These are phyloP conservation scores for Chlorodrepanis virens DNA, from an alignment of 2,113 vertebrate species.

Conservation along the genomic window DNA sequence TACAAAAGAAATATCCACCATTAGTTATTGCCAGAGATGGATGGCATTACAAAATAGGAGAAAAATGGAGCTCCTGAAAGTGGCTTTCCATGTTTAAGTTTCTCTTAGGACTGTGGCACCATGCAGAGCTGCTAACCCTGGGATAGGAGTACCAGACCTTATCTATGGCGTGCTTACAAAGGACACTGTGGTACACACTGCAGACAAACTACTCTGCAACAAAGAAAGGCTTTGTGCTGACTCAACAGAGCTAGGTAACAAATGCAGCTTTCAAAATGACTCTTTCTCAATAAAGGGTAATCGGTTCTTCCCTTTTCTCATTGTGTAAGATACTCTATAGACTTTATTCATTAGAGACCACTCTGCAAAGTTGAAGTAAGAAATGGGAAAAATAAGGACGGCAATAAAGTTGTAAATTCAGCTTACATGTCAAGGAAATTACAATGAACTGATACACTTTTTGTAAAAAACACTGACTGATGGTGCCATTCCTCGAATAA, in stretches of 20 bases:
- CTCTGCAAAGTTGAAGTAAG: background rate
- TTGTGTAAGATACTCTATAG: background rate
- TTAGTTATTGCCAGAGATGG: background rate
- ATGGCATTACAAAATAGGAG: background rate
- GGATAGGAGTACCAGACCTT: background rate
- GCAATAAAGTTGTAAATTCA: conserved; percentile 2
- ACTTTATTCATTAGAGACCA: conserved; percentile 15
- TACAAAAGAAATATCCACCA: background rate
- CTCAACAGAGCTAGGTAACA: background rate
- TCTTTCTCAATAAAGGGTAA: background rate
- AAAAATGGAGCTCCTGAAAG: background rate
- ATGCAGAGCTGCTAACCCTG: background rate
- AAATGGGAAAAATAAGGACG: background rate
- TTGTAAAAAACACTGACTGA: background rate
- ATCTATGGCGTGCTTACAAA: background rate
- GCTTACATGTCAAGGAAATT: background rate
- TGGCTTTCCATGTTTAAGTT: background rate
- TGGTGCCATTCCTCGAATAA: background rate
- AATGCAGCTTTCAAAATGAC: background rate
- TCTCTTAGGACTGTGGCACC: background rate
- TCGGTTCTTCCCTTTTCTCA: background rate
- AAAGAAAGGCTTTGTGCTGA: conserved; percentile 1
- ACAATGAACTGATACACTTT: background rate
- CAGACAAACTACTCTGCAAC: background rate
- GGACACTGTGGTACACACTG: background rate